These are phyloP conservation scores for Gracilinanus agilis DNA, from an alignment of 2,113 vertebrate species.

Conservation along the genomic window DNA sequence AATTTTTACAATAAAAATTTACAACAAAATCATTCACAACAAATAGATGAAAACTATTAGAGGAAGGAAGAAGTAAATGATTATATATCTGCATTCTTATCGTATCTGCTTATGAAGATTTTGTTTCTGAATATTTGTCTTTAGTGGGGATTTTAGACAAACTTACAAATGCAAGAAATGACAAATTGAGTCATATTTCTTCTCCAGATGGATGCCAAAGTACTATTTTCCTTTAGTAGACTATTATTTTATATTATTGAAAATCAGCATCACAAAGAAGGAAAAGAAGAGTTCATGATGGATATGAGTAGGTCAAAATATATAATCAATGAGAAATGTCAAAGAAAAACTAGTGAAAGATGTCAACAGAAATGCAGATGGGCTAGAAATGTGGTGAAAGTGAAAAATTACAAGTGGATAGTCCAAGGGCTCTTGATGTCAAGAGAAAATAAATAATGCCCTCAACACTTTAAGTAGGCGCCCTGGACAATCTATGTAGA, in stretches of 20 bases:
- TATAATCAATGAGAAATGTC: background rate
- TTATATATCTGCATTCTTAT: slow-evolving; percentile 58
- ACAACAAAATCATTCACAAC: background rate
- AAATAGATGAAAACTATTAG: background rate
- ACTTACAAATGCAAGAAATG: background rate
- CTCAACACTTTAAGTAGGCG: background rate
- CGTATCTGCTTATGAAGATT: slow-evolving; percentile 44
- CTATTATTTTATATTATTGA: background rate
- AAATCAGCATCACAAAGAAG: background rate
- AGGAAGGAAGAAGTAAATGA: slow-evolving; percentile 18
- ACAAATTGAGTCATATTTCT: background rate
- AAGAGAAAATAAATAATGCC: background rate
- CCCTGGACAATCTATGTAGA: background rate
- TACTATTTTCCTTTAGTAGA: background rate
- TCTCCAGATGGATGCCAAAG: background rate
- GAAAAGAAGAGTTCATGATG: background rate
- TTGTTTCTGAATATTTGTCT: slow-evolving; percentile 40
- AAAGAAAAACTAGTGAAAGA: background rate
- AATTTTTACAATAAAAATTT: background rate
- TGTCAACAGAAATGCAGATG: background rate
- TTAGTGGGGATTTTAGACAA: background rate
- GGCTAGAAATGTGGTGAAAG: background rate
- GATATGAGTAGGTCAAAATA: background rate
- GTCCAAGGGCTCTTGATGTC: background rate
- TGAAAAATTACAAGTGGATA: background rate